Conservation (phyloP, 2,113 vertebrate species). For the Chionodraco myersi region DNA sequence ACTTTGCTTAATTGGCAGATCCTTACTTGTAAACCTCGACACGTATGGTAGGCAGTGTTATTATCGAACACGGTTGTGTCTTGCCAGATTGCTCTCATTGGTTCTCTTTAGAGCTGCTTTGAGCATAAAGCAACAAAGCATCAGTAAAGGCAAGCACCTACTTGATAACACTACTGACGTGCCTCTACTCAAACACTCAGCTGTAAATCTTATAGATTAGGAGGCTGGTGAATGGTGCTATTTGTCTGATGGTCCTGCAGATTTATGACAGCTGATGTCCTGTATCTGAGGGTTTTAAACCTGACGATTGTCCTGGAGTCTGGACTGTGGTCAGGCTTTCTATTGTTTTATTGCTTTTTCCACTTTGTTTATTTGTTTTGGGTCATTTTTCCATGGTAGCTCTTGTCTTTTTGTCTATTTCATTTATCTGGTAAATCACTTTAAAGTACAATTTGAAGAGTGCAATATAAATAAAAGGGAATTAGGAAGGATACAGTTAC, state of each 20-base stretch:
- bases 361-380: conserved; percentile 10
- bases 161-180: conserved; percentile 35
- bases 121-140: conserved; percentile 33
- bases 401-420: conserved; percentile 14
- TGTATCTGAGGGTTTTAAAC: conserved; percentile 7
- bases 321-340: conserved; percentile 1
- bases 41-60: not conserved
- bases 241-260: conserved; percentile 40
- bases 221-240: conserved; percentile 36
- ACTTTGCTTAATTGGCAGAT: not conserved
- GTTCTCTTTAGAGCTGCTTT: conserved; percentile 11
- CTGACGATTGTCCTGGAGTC: not conserved
- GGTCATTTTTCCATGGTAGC: not conserved
- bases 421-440: conserved; percentile 23
- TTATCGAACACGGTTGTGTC: not conserved
- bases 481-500: conserved; percentile 42
- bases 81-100: conserved; percentile 4
- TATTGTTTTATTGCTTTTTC: conserved; percentile 21
- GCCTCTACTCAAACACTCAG: conserved; percentile 35
- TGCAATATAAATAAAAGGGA: conserved; percentile 40
- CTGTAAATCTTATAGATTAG: conserved; percentile 57
- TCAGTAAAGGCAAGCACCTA: conserved; percentile 19
- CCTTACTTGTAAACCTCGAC: not conserved
- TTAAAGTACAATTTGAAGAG: conserved; percentile 47
- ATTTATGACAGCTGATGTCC: conserved; percentile 53